Base-by-base conservation (phyloP, 1,140 invertebrate species). In the Ceratitis capitata region DNA sequence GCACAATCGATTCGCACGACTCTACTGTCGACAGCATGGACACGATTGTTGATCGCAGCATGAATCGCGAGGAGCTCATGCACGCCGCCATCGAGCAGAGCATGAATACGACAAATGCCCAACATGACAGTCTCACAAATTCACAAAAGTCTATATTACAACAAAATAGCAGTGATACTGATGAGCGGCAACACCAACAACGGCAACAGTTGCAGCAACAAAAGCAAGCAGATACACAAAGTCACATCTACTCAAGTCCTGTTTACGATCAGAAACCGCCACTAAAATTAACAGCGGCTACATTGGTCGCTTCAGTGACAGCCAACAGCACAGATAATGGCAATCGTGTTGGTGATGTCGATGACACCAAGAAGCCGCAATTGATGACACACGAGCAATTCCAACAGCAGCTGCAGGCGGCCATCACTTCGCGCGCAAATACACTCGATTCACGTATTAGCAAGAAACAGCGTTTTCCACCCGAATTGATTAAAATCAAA, bases 221-320 rank as follows among this genome's bases (percentile, higher is more conserved):
- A 0, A 87, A 89, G 35, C 86, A 86, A 26, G 47, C 87, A 51
- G 90, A 91, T 88, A 88, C 88, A 83, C 90, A 91, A 83, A 91
- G 89, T 89, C 90, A 91, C 84, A 91, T 91, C 23, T 91, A 91
- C 87, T 90, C 89, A 64, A 91, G 90, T 89, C 90, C 90, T 39
- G 90, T 91, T 3, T 91, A 91, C 47, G 90, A 91, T 86, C 87
- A 91, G 69, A 91, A 90, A 82, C 89, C 89, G 45, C 53, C 84
- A 82, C 7, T 91, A 12, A 91, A 89, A 35, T 83, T 89, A 19
- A 88, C 87, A 2, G 87, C 87, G 42, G 87, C 87, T 78, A 87
- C 88, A 23, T 45, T 91, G 49, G 47, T 91, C 3, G 84, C 86
- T 16, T 88, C 87, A 14, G 87, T 85, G 39, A 61, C 82, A 35